Base-by-base conservation (phyloP, 2,888 invertebrate genomes). In the Tanypteryx hageni region DNA sequence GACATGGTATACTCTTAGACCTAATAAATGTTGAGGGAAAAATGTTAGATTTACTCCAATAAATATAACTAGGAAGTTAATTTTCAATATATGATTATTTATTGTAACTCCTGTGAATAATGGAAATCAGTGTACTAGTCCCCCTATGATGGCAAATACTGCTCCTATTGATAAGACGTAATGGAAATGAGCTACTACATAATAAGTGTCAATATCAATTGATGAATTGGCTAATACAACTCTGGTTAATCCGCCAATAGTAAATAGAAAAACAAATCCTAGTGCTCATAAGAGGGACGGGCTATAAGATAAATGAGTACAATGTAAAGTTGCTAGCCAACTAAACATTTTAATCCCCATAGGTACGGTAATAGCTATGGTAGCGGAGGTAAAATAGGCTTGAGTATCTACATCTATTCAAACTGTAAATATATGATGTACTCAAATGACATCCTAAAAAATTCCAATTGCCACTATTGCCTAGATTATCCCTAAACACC, bases 361-460 rank as follows among this genome's bases (percentile, higher is more conserved):
- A 0, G 98, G 98, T 0, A 98, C 96, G 0, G 97, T 98, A 97
- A 98, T 98, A 96, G 98, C 97, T 96, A 98, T 98, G 27, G 98
- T 98, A 0, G 97, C 97, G 85, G 98, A 97, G 0, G 97, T n/a
- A n/a, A n/a, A n/a, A n/a, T n/a, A n/a, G n/a, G n/a, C n/a, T n/a
- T n/a, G n/a, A n/a, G n/a, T n/a, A 95, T 98, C 97, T 93, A 98
- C 96, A 95, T 98, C 97, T 96, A 98, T 97, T 98, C 98, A 64
- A 98, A n/a, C 97, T 3, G 97, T 98, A 95, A 98, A 98, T 96
- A 98, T 98, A 95, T 98, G 98, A 94, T 98, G 98, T 13, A 97
- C 97, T 96, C 98, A 98, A 0, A 98, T 98, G 95, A 98, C 96
- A 96, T 98, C 98, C 93, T 97, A 98, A 96, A 98, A 95, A 94